These are phyloP conservation scores for Cololabis saira DNA, from an alignment of 2,113 vertebrate genomes.

Conservation along the genomic window DNA sequence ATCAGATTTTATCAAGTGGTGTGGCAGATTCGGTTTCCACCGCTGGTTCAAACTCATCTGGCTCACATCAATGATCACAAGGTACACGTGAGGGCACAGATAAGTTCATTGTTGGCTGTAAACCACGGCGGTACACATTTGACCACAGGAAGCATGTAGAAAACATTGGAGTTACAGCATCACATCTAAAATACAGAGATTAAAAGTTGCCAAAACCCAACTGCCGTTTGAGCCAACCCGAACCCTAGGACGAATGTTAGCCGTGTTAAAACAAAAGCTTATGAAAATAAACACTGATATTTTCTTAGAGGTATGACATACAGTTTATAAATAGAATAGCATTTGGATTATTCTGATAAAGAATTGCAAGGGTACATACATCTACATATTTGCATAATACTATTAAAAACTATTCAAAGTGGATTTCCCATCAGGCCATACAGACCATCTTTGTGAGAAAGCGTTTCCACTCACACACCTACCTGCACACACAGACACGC, in stretches of 20 bases:
- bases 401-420: constrained; percentile 58
- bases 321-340: constrained; percentile 77
- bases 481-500: neutral
- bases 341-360: constrained; percentile 72
- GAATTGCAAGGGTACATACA: constrained; percentile 73
- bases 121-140: constrained; percentile 35
- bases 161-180: constrained; percentile 62
- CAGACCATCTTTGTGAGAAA: constrained; percentile 10
- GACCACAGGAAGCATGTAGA: constrained; percentile 58
- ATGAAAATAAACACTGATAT: constrained; percentile 77
- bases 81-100: constrained; percentile 35
- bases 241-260: constrained; percentile 48
- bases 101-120: constrained; percentile 49
- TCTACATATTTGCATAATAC: constrained; percentile 74
- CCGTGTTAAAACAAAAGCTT: constrained; percentile 64
- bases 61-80: constrained; percentile 53
- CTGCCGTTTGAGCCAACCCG: constrained; percentile 53
- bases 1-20: neutral
- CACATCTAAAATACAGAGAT: constrained; percentile 52
- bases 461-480: neutral
- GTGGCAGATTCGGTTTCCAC: constrained; percentile 36
- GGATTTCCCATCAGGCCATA: constrained; percentile 41
- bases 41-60: constrained; percentile 41
- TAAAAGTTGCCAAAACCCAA: constrained; percentile 35
- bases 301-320: constrained; percentile 74